Base-by-base conservation (phyloP, 2,113 vertebrate species). In the Pomatostomus ruficeps region DNA sequence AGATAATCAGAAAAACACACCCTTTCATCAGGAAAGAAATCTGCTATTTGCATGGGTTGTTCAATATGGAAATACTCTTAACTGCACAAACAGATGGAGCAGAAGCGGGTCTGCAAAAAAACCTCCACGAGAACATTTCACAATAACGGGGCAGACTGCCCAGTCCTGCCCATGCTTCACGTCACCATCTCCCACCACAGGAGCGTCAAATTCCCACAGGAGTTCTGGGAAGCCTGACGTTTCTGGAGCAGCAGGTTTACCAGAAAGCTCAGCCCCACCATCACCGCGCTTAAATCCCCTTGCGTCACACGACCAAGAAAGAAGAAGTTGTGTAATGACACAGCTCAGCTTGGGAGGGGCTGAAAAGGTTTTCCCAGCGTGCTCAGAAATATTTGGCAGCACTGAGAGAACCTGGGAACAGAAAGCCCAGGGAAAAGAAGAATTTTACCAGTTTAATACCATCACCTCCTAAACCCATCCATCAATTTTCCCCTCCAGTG, bases 211-310 rank as follows among this genome's bases (percentile, higher is more conserved):
- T 10, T 65, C 10, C 52, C 74, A 52, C 14, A n/a, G 48, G 43
- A 65, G 31, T 61, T 85, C 87, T 66, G 58, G 26, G 54, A 89
- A 94, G 29, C 23, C 57, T 21, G 19, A 59, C 42, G 33, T 14
- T 68, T 74, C 57, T 9, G 1, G 3, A 73, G 62, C 54, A 55
- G 71, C 74, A 77, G 15, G 12, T 74, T 82, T 89, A 58, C n/a
- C 52, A 85, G 74, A 26, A 91, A 84, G 65, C 29, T 81, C 72
- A 91, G 48, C 48, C 40, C 36, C 36, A 8, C 3, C 3, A 33
- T 57, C 58, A 46, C 19, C 74, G 45, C 0, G 0, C 12, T 72
- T 3, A 0, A 78, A 49, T 38, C 71, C 35, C 10, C 4, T 43
- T 95, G 65, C 40, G 26, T 62, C 88, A 79, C 2, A 28, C 2